Percentiles rank a stretch among this genome's conserved stretches.
phyloP scores from a whole-genome alignment of 2,888 invertebrate genomes.

The Tenthredo notha region DNA sequence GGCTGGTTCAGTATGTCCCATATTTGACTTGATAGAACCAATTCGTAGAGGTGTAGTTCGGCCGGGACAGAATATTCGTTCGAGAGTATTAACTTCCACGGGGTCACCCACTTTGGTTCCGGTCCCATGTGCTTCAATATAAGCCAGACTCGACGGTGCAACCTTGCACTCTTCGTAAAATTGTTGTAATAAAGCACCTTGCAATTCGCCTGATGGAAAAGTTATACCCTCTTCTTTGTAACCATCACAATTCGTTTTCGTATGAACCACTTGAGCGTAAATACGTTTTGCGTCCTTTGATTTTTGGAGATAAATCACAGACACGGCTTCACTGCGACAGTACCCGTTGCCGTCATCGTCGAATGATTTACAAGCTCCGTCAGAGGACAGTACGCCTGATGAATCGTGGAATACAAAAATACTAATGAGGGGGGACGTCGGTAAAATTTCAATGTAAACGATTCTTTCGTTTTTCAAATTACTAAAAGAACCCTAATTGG shows the following conservation, averaged over 20 bases:
- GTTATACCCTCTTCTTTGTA: slow-evolving; percentile 76
- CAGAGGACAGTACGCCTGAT: too few relatives aligned
- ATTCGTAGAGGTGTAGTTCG: slow-evolving; percentile 89
- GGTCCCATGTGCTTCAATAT: slow-evolving; percentile 87
- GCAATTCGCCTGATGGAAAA: slow-evolving; percentile 72
- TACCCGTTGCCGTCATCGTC: slow-evolving; percentile 92
- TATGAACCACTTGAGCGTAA: slow-evolving; percentile 80
- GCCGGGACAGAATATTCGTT: slow-evolving; percentile 87
- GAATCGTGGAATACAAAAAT: too few relatives aligned
- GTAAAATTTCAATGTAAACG: too few relatives aligned
- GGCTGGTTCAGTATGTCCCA: slow-evolving; percentile 95
- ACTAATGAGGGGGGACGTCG: too few relatives aligned
- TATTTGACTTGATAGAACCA: slow-evolving; percentile 96
- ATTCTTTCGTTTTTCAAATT: too few relatives aligned
- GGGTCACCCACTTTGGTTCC: slow-evolving; percentile 94
- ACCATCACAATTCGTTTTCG: slow-evolving; percentile 83
- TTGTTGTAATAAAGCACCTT: slow-evolving; percentile 77
- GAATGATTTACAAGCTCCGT: slow-evolving; percentile 84
- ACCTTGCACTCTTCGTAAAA: slow-evolving; percentile 82
- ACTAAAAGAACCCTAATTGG: too few relatives aligned
- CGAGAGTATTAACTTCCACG: slow-evolving; percentile 92
- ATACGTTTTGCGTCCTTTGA: slow-evolving; percentile 78
- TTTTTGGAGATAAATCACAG: slow-evolving; percentile 87
- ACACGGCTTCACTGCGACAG: slow-evolving; percentile 90
- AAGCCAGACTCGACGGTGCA: slow-evolving; percentile 81